Percentiles rank a stretch among this genome's conserved stretches.
Evolutionary conservation across 2,888 invertebrate species (phyloP).

Genomic region (Caenorhabditis sinica): DNA sequence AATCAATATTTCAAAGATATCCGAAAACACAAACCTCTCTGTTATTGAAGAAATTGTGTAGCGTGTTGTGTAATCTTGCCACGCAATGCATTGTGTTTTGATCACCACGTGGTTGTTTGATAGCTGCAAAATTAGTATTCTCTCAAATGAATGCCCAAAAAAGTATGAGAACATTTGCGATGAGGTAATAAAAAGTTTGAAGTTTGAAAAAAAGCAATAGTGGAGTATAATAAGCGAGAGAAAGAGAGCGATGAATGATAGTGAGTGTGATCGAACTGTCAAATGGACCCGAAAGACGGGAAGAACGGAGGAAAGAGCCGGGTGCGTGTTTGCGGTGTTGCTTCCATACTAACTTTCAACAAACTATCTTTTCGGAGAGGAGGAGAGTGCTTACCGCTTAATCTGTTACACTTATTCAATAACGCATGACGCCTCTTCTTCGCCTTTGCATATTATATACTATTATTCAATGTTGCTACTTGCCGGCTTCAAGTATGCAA

Average conservation of each 20-base stretch:
- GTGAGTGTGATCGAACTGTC: constrained; percentile 53
- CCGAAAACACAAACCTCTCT: constrained; percentile 50
- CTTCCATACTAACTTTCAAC: constrained; percentile 56
- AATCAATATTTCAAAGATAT: background rate
- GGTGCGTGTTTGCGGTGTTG: constrained; percentile 54
- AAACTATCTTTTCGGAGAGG: constrained; percentile 52
- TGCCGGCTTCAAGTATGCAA: constrained; percentile 57
- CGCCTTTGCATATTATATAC: constrained; percentile 65
- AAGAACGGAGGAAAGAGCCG: constrained; percentile 2
- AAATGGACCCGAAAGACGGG: constrained; percentile 29
- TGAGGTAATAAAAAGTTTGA: background rate
- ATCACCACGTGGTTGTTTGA: constrained; percentile 65
- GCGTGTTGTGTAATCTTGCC: constrained; percentile 64
- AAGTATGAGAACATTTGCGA: background rate
- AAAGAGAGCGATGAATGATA: constrained; percentile 19
- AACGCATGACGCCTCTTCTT: constrained; percentile 57
- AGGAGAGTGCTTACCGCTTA: constrained; percentile 54
- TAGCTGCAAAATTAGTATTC: constrained; percentile 39
- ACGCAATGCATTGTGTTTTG: constrained; percentile 67
- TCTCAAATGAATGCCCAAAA: background rate
- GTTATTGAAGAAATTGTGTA: constrained; percentile 66
- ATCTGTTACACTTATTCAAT: constrained; percentile 66
- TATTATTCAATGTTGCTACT: constrained; percentile 58
- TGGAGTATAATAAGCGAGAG: constrained; percentile 16
- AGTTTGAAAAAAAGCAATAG: constrained; percentile 3